Conservation (phyloP, 2,797 vertebrate species). For the Fundulus diaphanus region DNA sequence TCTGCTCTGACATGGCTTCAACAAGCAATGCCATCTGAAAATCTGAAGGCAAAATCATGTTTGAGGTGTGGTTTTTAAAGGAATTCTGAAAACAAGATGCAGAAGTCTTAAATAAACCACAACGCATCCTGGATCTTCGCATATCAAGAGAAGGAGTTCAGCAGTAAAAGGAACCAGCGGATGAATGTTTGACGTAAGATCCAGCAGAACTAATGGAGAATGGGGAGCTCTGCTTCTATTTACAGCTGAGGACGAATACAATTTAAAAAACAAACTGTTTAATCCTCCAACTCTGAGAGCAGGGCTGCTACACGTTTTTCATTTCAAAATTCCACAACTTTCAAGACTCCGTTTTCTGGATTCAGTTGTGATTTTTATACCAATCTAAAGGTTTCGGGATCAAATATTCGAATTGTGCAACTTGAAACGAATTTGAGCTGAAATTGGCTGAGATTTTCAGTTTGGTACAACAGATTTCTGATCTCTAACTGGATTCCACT, state of each 20-base stretch:
- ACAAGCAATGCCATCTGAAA: not conserved
- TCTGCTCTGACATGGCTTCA: too few species aligned
- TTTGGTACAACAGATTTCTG: too few species aligned
- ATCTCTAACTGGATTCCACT: too few species aligned
- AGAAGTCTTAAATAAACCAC: not conserved
- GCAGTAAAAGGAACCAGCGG: not conserved
- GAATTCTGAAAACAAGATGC: not conserved
- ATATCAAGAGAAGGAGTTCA: not conserved
- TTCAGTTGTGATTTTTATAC: not conserved
- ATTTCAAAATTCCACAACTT: not conserved
- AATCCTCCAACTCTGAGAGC: not conserved
- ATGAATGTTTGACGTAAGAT: not conserved
- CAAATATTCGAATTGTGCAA: not conserved
- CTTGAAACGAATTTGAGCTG: too few species aligned
- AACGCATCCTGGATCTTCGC: not conserved
- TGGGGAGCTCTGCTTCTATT: not conserved
- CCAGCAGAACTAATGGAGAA: not conserved
- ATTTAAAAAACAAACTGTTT: not conserved
- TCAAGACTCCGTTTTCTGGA: not conserved
- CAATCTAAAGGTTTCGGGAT: not conserved
- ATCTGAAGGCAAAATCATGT: not conserved
- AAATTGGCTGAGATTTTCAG: too few species aligned
- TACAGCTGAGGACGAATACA: not conserved
- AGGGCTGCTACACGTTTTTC: not conserved
- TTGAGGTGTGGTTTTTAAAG: not conserved